Evolutionary conservation across 2,888 invertebrate genomes (phyloP), one percentile per base, ranked within the genome.

Genomic region (Danaus chrysippus): DNA sequence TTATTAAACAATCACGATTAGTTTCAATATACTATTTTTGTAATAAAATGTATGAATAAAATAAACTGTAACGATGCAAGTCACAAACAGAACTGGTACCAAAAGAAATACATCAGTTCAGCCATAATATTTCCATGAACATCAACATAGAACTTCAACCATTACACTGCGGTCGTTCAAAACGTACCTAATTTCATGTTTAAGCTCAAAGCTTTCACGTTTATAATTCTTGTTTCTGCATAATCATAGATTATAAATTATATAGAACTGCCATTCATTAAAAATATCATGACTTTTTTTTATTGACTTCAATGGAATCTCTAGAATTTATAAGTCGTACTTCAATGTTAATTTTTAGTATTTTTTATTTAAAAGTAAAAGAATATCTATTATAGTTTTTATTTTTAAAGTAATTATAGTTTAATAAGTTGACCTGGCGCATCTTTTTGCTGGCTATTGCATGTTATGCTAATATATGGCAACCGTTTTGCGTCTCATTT

Each of bases 31-130:
- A 34, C 3, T 34, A 46, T n/a, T 46, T 13, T 46, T 1, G 6
- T 15, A 49, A 44, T 62, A 56, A 62, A 59, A 58, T 54, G 42
- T 34, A 56, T 62, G 55, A 62, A 62, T 62, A 62, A 62, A 62
- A 49, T 23, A 58, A 58, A 58, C 58, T 46, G 58, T 58, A 56
- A 53, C 46, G 49, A 62, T 62, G 58, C 55, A 62, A 54, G 62
- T 62, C 62, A 58, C 34, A 42, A 59, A 55, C 58, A 59, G 62
- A 58, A 56, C 58, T 58, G 54, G 43, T 49, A 54, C 42, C 10
- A 56, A 13, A 64, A 63, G 65, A 67, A 49, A 23, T 9, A 52
- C 58, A 58, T 62, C 59, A 55, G 56, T 56, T 49, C 42, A n/a
- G 19, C 42, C 13, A n/a, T 55, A 55, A 63, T 63, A 59, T 62